Evolutionary conservation across 92 coral and sea anemone genomes (phyloP).

Genomic region (Epizoanthus illoricatus): DNA sequence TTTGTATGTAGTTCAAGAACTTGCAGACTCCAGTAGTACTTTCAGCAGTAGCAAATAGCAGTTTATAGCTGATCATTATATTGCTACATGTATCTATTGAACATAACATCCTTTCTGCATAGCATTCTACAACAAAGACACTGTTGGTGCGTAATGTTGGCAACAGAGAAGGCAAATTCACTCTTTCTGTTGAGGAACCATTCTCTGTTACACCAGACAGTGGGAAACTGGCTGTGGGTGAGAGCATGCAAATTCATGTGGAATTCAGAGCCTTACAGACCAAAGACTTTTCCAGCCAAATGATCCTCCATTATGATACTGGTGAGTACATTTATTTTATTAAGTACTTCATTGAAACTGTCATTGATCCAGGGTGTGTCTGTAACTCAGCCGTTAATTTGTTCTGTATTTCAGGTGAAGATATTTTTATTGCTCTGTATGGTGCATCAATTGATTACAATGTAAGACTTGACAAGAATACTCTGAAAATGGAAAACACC

Average conservation of each 20-base stretch:
- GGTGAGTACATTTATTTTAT: constrained; percentile 45
- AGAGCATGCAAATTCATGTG: constrained; percentile 91
- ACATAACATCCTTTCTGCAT: not conserved
- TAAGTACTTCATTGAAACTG: not conserved
- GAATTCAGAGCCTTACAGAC: constrained; percentile 88
- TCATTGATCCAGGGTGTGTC: not conserved
- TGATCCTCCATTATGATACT: constrained; percentile 95
- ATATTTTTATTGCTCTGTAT: constrained; percentile 78
- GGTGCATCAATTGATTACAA: constrained; percentile 94
- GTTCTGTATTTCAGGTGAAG: constrained; percentile 69
- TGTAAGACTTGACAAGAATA: constrained; percentile 91
- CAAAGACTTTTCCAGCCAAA: constrained; percentile 84
- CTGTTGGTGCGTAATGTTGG: constrained; percentile 95
- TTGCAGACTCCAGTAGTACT: too few species aligned
- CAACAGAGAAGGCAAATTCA: constrained; percentile 86
- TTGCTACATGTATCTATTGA: too few species aligned
- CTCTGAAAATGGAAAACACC: constrained; percentile 93
- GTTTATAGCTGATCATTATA: too few species aligned
- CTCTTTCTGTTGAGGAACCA: constrained; percentile 76
- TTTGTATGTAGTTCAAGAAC: too few species aligned
- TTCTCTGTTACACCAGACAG: constrained; percentile 91
- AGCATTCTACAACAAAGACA: constrained; percentile 87
- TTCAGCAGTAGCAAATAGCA: too few species aligned
- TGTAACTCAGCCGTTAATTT: not conserved
- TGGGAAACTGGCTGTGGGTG: constrained; percentile 91